Evolutionary conservation across 2,888 invertebrate species (phyloP).

Genomic region (Tiliacea citrago): DNA sequence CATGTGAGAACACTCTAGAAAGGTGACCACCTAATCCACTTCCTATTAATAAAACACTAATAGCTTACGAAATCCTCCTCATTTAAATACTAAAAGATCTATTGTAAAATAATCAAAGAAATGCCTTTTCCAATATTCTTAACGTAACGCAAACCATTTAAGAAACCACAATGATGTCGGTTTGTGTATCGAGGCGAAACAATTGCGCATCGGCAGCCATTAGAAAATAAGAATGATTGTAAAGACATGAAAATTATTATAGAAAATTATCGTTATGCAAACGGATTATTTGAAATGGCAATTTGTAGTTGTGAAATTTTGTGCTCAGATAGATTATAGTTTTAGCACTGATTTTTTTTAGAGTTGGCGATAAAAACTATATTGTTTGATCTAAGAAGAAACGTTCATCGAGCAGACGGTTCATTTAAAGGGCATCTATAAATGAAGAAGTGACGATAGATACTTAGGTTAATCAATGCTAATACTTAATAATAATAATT

Average conservation of each 20-base stretch:
- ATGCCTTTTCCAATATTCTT: constrained; percentile 62
- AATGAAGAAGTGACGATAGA: too few relatives aligned
- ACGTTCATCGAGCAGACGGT: not conserved
- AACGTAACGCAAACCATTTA: constrained; percentile 59
- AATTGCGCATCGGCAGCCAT: constrained; percentile 74
- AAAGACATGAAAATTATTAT: constrained; percentile 67
- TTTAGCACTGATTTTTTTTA: constrained; percentile 26
- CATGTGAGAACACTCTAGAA: not conserved
- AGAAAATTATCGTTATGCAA: constrained; percentile 71
- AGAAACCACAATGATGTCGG: constrained; percentile 81
- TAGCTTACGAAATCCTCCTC: constrained; percentile 13
- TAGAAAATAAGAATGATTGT: constrained; percentile 64
- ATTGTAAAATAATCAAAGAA: constrained; percentile 42
- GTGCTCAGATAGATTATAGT: constrained; percentile 51
- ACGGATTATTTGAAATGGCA: constrained; percentile 61
- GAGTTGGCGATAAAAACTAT: not conserved
- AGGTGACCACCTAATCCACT: not conserved
- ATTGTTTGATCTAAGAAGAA: not conserved
- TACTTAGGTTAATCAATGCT: too few relatives aligned
- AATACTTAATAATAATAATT: too few relatives aligned
- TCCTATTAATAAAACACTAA: constrained; percentile 2
- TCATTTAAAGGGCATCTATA: not conserved
- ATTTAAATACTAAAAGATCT: constrained; percentile 19
- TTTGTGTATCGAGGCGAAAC: constrained; percentile 83
- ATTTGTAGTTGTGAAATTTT: constrained; percentile 65